Base-by-base conservation (phyloP, 35 echinoderm and acorn worm species). In the Hemicentrotus pulcherrimus region DNA sequence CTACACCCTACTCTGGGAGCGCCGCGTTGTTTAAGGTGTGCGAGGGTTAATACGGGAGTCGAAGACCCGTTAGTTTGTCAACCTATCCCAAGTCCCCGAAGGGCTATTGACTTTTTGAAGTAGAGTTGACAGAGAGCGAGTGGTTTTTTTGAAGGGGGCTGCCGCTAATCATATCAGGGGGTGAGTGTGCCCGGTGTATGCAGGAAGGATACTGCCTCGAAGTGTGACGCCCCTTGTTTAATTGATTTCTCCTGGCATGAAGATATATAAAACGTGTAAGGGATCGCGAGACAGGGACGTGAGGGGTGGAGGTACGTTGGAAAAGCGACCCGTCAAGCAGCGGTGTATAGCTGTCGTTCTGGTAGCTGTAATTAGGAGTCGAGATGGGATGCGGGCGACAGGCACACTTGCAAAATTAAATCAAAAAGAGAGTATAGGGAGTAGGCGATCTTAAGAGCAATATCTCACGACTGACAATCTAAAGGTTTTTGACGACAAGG, bases 51-150 rank as follows among this genome's bases (percentile, higher is more conserved):
- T 18, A 78, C 65, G 28, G 65, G 65, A 78, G 65, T 78, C 65
- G 65, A 78, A 28, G 19, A 28, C 65, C 65, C 65, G 28, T 18
- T 6, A 22, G 65, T 78, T 78, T 78, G 65, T 78, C 65, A 78
- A 78, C 65, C 22, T n/a, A 78, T n/a, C 65, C 65, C 4, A 28
- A 90, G 88, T 90, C 46, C 91, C 91, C 48, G 48, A 58, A 93
- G 91, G 91, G 91, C 48, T 93, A 47, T 93, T 93, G 91, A 93
- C 91, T 93, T 93, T 93, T 93, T 93, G 91, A 93, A 93, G 91
- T 93, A 93, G 91, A 47, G 48, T 93, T 58, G 91, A 93, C 91
- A 93, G 46, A 58, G 48, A 93, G 91, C 48, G 91, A 93, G 46
- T 50, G 46, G 46, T 46, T 93, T 93, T 91, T n/a, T 50, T 13